Evolutionary conservation across 2,888 invertebrate genomes (phyloP).

Genomic region (Adineta ricciae): DNA sequence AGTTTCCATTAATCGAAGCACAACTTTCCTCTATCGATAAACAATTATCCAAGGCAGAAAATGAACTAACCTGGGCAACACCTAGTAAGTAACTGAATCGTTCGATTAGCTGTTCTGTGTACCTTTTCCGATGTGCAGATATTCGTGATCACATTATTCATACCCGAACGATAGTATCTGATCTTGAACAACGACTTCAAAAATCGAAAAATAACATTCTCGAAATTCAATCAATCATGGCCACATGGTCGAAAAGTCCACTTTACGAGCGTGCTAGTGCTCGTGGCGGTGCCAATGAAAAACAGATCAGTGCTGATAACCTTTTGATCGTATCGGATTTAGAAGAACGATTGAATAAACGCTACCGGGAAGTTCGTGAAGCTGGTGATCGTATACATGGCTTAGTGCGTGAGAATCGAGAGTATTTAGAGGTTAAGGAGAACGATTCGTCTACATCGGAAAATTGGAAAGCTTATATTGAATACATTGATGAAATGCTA

Average conservation of each 20-base stretch:
- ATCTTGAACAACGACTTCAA: slow-evolving; percentile 66
- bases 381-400: slow-evolving; percentile 65
- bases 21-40: slow-evolving; percentile 74
- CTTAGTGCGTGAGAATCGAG: slow-evolving; percentile 66
- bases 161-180: slow-evolving; percentile 66
- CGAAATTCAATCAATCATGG: slow-evolving; percentile 66
- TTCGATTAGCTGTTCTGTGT: no score
- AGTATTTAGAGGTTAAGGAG: slow-evolving; percentile 64
- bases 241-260: slow-evolving; percentile 70
- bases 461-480: slow-evolving; percentile 72
- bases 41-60: slow-evolving; percentile 67
- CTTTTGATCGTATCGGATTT: slow-evolving; percentile 72
- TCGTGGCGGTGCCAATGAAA: slow-evolving; percentile 57
- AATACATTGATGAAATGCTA: slow-evolving; percentile 73
- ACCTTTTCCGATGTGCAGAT: no score
- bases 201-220: slow-evolving; percentile 74
- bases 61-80: slow-evolving; percentile 73
- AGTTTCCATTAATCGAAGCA: slow-evolving; percentile 70
- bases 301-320: slow-evolving; percentile 72
- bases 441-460: slow-evolving; percentile 51
- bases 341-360: slow-evolving; percentile 65
- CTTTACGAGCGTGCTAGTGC: slow-evolving; percentile 79
- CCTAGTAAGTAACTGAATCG: slow-evolving; percentile 64
- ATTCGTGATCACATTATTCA: slow-evolving; percentile 71
- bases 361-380: slow-evolving; percentile 65